Percentiles rank a stretch among this genome's conserved stretches.
phyloP scores from a whole-genome alignment of 2,113 vertebrate genomes.

The Choloepus hoffmanni region DNA sequence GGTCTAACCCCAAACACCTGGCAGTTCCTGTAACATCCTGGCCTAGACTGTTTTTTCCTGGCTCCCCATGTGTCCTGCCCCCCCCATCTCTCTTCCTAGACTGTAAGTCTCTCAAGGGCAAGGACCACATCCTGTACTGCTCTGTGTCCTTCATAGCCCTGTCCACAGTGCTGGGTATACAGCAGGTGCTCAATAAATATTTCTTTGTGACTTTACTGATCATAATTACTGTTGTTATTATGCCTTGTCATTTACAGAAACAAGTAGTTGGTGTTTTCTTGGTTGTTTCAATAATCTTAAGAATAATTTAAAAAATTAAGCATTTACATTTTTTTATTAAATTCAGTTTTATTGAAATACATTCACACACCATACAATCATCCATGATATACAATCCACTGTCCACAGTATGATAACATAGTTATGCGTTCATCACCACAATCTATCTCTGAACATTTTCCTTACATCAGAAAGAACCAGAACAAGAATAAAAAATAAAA shows the following conservation, averaged over 20 bases:
- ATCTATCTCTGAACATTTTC: no score
- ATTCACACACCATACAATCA: no score
- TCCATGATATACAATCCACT: no score
- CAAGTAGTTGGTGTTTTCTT: neutral
- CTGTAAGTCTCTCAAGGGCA: constrained; percentile 44
- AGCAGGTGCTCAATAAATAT: constrained; percentile 83
- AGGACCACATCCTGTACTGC: neutral
- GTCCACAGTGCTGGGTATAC: constrained; percentile 51
- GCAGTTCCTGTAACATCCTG: neutral
- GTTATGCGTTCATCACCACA: no score
- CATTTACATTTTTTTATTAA: neutral
- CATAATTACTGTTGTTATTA: neutral
- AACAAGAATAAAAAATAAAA: no score
- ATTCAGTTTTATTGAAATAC: no score
- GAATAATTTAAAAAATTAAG: neutral
- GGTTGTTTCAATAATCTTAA: neutral
- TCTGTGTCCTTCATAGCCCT: neutral
- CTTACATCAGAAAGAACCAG: no score
- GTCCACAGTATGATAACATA: no score
- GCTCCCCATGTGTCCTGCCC: neutral
- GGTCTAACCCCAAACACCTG: constrained; percentile 2
- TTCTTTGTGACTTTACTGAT: constrained; percentile 35
- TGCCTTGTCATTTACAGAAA: neutral
- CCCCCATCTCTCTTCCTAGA: neutral
- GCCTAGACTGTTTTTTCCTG: neutral